These are phyloP conservation scores for Falco berigora DNA, from an alignment of 2,797 vertebrate genomes.

Conservation along the genomic window DNA sequence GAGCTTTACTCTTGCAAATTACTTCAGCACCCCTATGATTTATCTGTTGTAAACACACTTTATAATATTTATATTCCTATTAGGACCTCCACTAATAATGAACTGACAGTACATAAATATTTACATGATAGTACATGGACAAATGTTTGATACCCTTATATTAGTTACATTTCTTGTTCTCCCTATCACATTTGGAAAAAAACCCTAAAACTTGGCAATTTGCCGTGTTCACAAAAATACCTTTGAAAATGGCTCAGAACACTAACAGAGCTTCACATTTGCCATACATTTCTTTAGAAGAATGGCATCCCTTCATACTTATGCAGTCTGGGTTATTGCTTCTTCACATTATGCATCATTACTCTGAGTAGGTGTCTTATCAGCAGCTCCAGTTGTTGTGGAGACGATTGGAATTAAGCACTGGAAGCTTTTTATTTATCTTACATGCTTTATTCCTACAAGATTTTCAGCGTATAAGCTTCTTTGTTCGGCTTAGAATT, in stretches of 20 bases:
- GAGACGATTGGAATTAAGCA: constrained; percentile 74
- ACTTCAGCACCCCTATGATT: constrained; percentile 69
- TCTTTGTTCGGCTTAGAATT: constrained; percentile 72
- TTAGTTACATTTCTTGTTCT: constrained; percentile 33
- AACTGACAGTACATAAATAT: constrained; percentile 59
- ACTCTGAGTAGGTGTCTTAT: constrained; percentile 76
- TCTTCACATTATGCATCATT: constrained; percentile 75
- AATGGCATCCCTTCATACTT: constrained; percentile 61
- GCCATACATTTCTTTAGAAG: constrained; percentile 63
- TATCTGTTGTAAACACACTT: constrained; percentile 71
- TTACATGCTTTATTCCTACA: constrained; percentile 71
- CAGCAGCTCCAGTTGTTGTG: constrained; percentile 75
- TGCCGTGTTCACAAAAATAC: constrained; percentile 41
- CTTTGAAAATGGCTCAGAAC: constrained; percentile 65
- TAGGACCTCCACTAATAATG: constrained; percentile 65
- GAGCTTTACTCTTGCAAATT: constrained; percentile 70
- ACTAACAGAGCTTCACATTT: constrained; percentile 60
- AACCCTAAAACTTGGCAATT: constrained; percentile 32
- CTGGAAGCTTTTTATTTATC: constrained; percentile 76
- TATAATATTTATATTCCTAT: constrained; percentile 68
- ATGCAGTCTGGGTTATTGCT: constrained; percentile 65
- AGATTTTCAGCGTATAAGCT: constrained; percentile 75
- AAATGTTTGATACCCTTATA: constrained; percentile 39
- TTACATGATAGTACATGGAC: constrained; percentile 54
- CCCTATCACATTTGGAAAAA: constrained; percentile 13